Conservation (phyloP, 2,888 invertebrate species). For the Meganola albula region DNA sequence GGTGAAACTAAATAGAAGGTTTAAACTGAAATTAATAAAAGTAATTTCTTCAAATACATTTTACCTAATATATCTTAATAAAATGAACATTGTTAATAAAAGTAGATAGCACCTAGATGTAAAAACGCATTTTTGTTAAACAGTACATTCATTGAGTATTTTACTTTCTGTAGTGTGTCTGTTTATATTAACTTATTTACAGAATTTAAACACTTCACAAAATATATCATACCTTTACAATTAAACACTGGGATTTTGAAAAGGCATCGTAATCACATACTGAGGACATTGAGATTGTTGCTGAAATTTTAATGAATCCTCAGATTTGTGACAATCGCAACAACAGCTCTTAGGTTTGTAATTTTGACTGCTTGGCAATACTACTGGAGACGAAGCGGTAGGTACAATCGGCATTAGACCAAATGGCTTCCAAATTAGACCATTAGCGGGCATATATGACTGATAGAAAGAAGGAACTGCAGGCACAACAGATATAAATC, state of each 20-base stretch:
- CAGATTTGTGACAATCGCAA: slow-evolving; percentile 44
- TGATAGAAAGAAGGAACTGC: slow-evolving; percentile 31
- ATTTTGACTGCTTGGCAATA: slow-evolving; percentile 17
- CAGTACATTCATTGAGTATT: too few relatives aligned
- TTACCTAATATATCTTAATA: background rate
- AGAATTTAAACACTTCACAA: background rate
- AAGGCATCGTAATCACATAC: slow-evolving; percentile 44
- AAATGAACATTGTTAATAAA: background rate
- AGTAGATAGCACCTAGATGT: too few relatives aligned
- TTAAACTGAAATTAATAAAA: background rate
- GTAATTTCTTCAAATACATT: background rate
- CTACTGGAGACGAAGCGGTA: slow-evolving; percentile 20
- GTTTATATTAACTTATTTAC: background rate
- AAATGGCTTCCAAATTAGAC: slow-evolving; percentile 48
- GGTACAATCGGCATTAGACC: slow-evolving; percentile 34
- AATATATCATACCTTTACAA: background rate
- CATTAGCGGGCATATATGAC: slow-evolving; percentile 34
- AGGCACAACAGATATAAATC: slow-evolving; percentile 31
- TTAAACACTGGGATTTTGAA: slow-evolving; percentile 28
- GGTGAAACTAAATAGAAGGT: too few relatives aligned
- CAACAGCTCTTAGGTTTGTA: slow-evolving; percentile 31
- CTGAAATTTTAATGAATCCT: slow-evolving; percentile 20
- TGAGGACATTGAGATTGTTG: slow-evolving; percentile 31
- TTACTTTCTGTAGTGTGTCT: background rate
- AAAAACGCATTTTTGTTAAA: too few relatives aligned